Percentiles rank a stretch among this genome's conserved stretches.
Evolutionary conservation across 2,113 vertebrate species (phyloP).

Genomic region (Grallaria varia): DNA sequence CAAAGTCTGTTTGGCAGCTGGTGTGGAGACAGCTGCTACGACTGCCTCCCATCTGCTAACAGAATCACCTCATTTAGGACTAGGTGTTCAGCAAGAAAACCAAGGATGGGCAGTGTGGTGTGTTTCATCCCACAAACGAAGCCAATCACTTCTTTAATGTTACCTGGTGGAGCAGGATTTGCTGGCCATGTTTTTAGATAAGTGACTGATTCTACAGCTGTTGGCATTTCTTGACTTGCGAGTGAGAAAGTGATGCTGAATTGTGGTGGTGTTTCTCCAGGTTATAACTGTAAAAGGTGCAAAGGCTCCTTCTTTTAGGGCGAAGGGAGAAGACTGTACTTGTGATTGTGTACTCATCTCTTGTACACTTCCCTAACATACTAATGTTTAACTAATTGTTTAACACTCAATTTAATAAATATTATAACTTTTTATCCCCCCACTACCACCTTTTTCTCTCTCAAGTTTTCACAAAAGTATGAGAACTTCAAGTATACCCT

Average conservation of each 20-base stretch:
- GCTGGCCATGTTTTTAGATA: background rate
- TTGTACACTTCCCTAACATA: background rate
- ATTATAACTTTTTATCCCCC: background rate
- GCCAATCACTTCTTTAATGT: background rate
- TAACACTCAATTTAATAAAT: background rate
- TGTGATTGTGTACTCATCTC: background rate
- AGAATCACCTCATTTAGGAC: background rate
- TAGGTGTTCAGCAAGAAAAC: background rate
- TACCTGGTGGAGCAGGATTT: background rate
- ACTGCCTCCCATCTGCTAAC: background rate
- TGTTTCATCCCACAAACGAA: background rate
- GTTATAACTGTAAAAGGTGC: background rate
- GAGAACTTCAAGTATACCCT: background rate
- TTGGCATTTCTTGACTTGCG: background rate
- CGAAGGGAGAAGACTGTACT: background rate
- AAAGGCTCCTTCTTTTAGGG: background rate
- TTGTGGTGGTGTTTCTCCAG: background rate
- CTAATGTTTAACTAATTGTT: background rate
- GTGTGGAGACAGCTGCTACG: background rate
- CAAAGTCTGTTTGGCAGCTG: slow-evolving; percentile 13
- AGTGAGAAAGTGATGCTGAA: background rate
- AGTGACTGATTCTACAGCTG: background rate
- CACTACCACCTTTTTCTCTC: background rate
- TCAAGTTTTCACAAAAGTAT: background rate
- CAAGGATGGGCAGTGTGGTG: background rate